A percentile compares a stretch with the other conserved stretches of the same genome.
Conservation (phyloP, 1,140 invertebrate genomes). For the Scylla paramamosain region DNA sequence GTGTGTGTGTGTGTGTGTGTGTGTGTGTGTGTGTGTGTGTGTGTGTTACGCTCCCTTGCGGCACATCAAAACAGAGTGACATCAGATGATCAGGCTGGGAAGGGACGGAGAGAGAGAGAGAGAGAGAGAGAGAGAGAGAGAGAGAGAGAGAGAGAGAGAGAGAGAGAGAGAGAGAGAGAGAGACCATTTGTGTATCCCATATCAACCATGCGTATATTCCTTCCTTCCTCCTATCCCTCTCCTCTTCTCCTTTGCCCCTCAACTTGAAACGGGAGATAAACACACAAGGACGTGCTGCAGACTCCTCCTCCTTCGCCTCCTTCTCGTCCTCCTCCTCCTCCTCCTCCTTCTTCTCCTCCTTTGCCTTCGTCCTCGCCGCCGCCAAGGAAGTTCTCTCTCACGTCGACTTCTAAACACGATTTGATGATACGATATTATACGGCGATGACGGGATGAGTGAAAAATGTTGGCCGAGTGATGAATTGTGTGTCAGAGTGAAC, state of each 20-base stretch:
- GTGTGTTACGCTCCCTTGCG: too few relatives aligned
- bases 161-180: slow-evolving; percentile 42
- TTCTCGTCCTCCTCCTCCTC: not conserved
- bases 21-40: too few relatives aligned
- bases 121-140: slow-evolving; percentile 5
- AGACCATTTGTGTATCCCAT: too few relatives aligned
- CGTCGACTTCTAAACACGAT: slow-evolving; percentile 70
- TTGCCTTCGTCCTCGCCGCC: not conserved
- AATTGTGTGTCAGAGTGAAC: slow-evolving; percentile 77
- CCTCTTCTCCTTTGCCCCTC: slow-evolving; percentile 7
- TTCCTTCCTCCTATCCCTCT: slow-evolving; percentile 36
- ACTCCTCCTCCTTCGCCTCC: not conserved
- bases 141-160: not conserved
- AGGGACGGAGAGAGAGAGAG: too few relatives aligned
- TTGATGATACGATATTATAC: slow-evolving; percentile 77
- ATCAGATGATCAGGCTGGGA: too few relatives aligned
- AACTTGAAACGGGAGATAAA: not conserved
- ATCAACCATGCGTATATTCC: too few relatives aligned
- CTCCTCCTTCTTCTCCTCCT: not conserved
- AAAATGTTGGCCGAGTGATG: slow-evolving; percentile 76
- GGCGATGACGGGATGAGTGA: slow-evolving; percentile 76
- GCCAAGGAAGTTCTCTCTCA: not conserved
- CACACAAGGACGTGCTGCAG: not conserved
- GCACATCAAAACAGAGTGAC: too few relatives aligned
- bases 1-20: too few relatives aligned